Conservation (phyloP, 30 jellyfish, hydroid and myxozoan genomes). For the Pseudorhiza aurosa region DNA sequence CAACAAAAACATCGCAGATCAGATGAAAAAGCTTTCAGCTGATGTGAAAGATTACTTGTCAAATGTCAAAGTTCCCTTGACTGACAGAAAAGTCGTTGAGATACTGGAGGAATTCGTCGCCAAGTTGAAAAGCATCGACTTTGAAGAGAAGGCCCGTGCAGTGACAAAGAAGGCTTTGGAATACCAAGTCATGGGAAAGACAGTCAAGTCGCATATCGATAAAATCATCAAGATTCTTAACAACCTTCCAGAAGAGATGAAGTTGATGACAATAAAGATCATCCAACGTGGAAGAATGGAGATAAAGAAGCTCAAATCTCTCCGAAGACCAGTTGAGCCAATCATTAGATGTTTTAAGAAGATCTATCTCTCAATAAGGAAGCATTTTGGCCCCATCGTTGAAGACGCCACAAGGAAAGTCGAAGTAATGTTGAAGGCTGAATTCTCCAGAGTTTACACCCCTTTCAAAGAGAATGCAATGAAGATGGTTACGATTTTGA, state of each 20-base stretch:
- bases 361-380: constrained; percentile 42
- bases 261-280: constrained; percentile 14
- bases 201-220: constrained; percentile 52
- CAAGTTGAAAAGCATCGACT: constrained; percentile 37
- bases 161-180: constrained; percentile 44
- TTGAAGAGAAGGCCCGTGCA: constrained; percentile 52
- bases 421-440: constrained; percentile 15
- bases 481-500: constrained; percentile 12
- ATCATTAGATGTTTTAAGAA: constrained; percentile 54
- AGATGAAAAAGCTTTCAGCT: constrained; percentile 14
- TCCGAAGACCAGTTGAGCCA: constrained; percentile 61
- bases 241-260: constrained; percentile 71
- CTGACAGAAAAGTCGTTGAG: constrained; percentile 67
- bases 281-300: constrained; percentile 28
- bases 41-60: constrained; percentile 37
- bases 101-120: constrained; percentile 19
- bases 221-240: constrained; percentile 19
- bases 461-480: constrained; percentile 28
- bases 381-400: constrained; percentile 87
- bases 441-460: constrained; percentile 12
- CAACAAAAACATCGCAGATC: constrained; percentile 31
- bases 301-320: constrained; percentile 21
- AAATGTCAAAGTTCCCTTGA: constrained; percentile 73
- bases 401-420: constrained; percentile 24
- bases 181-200: constrained; percentile 59